Evolutionary conservation across 2,888 invertebrate species (phyloP).

Genomic region (Pseudoips prasinana): DNA sequence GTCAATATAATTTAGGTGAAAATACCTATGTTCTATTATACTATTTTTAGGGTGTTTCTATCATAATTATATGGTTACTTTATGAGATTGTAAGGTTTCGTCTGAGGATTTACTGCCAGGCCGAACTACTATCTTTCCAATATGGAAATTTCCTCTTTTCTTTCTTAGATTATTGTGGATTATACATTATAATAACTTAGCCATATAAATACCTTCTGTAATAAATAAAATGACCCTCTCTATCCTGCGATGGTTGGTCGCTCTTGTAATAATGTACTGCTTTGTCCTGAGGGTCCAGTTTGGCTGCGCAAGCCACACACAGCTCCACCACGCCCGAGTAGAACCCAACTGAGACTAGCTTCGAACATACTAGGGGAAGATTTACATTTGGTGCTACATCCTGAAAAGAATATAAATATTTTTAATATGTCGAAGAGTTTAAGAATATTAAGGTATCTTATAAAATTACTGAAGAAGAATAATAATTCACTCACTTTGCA

Average conservation of each 20-base stretch:
- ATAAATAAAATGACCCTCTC: conserved; percentile 90
- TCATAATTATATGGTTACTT: no score
- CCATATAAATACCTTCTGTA: conserved; percentile 81
- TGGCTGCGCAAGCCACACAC: conserved; percentile 91
- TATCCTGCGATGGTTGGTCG: conserved; percentile 91
- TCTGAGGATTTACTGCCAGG: no score
- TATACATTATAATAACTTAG: no score
- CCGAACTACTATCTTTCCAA: no score
- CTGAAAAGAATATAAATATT: conserved; percentile 36
- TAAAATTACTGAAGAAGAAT: no score
- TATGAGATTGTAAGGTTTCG: no score
- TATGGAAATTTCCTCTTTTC: no score
- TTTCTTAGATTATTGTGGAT: no score
- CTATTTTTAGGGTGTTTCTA: no score
- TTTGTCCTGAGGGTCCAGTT: conserved; percentile 93
- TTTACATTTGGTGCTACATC: conserved; percentile 94
- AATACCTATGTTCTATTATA: no score
- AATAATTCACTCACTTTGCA: conserved; percentile 84
- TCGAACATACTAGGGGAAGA: conserved; percentile 91
- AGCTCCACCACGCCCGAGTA: conserved; percentile 95
- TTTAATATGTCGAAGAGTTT: neutral
- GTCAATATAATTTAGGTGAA: no score
- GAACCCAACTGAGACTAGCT: conserved; percentile 90
- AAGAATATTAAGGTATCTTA: no score
- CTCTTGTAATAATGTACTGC: conserved; percentile 94